Evolutionary conservation across 2,888 invertebrate genomes (phyloP).

Genomic region (Caenorhabditis afra): DNA sequence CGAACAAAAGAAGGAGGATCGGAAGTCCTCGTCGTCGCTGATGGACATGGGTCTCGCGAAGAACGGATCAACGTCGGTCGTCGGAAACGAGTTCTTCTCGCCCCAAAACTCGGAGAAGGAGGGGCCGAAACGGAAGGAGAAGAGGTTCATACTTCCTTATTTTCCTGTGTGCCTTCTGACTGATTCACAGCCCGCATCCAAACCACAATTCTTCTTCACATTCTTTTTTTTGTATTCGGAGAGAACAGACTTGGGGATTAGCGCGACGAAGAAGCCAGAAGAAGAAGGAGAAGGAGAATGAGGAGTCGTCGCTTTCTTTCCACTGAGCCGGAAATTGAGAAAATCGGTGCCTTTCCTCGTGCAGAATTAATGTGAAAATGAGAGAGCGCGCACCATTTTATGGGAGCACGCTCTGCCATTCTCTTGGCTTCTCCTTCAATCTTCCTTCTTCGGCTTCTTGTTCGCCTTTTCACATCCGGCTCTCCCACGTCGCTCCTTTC

Average conservation of each 20-base stretch:
- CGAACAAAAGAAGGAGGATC: conserved; percentile 8
- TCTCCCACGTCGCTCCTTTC: too few relatives aligned
- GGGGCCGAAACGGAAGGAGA: conserved; percentile 16
- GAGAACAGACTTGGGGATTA: background rate
- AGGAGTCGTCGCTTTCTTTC: background rate
- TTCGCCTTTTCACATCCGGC: too few relatives aligned
- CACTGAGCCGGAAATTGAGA: conserved; percentile 19
- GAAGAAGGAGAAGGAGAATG: too few relatives aligned
- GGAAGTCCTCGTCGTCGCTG: conserved; percentile 15
- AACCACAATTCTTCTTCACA: conserved; percentile 5
- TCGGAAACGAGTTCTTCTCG: conserved; percentile 43
- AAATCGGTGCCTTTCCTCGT: conserved; percentile 1
- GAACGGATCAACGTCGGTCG: conserved; percentile 34
- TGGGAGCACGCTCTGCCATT: background rate
- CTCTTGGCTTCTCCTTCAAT: background rate
- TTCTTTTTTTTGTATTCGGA: conserved; percentile 40
- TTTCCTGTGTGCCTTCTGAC: background rate
- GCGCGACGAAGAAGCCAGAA: conserved; percentile 1
- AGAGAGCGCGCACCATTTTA: background rate
- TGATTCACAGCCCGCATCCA: background rate
- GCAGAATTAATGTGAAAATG: conserved; percentile 17
- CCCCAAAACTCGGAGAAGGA: conserved; percentile 43
- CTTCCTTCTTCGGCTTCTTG: too few relatives aligned
- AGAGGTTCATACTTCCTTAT: conserved; percentile 37
- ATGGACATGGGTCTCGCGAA: conserved; percentile 35